Percentiles rank a stretch among this genome's conserved stretches.
phyloP scores from a whole-genome alignment of 2,888 invertebrate species.

The Linnaemya tessellans region DNA sequence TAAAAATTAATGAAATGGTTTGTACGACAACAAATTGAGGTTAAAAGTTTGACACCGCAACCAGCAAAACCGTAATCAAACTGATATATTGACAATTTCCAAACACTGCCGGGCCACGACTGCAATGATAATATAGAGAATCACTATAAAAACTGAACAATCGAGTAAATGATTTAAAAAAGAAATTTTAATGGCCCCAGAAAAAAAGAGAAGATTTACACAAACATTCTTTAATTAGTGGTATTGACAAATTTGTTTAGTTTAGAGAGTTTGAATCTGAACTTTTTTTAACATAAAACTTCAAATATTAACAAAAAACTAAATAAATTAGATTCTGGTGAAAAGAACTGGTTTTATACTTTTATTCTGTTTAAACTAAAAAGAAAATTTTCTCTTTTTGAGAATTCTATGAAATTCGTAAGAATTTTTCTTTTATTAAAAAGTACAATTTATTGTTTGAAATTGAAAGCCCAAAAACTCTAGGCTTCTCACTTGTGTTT shows the following conservation, averaged over 20 bases:
- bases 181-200: neutral
- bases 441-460: neutral
- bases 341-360: neutral
- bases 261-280: neutral
- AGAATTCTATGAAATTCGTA: neutral
- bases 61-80: constrained; percentile 19
- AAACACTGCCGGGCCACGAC: neutral
- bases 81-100: neutral
- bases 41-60: constrained; percentile 61
- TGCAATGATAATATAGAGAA: neutral
- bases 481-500: no score
- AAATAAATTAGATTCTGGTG: neutral
- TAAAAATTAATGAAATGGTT: constrained; percentile 60
- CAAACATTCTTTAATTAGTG: constrained; percentile 14
- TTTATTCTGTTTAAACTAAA: constrained; percentile 1
- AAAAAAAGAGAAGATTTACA: neutral
- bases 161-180: constrained; percentile 3
- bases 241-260: constrained; percentile 25
- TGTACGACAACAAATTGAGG: constrained; percentile 60
- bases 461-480: neutral
- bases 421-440: neutral
- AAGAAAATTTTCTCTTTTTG: neutral
- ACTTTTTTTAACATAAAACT: neutral
- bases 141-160: constrained; percentile 1
- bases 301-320: neutral